Evolutionary conservation across 1,140 invertebrate species (phyloP).

Genomic region (Pogonomyrmex barbatus): DNA sequence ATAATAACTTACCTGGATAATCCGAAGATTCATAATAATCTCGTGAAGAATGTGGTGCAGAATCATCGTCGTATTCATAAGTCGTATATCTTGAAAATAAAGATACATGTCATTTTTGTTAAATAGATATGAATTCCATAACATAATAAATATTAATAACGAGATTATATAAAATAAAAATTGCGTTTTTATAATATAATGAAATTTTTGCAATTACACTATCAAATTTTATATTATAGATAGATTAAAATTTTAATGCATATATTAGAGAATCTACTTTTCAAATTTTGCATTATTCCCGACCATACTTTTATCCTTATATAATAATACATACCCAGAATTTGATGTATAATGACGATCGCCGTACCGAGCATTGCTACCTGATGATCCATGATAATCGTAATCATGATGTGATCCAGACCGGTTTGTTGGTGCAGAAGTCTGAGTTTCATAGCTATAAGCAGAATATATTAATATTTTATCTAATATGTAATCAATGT

Average conservation of each 20-base stretch:
- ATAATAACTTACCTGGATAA: constrained; percentile 82
- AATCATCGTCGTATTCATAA: constrained; percentile 85
- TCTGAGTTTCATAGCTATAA: constrained; percentile 77
- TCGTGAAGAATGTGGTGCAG: constrained; percentile 82
- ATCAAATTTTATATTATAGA: not conserved
- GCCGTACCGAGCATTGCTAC: constrained; percentile 76
- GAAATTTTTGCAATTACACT: not conserved
- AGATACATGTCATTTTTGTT: constrained; percentile 80
- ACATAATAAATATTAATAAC: not conserved
- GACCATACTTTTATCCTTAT: not conserved
- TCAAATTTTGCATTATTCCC: constrained; percentile 10
- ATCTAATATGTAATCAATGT: not conserved
- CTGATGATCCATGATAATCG: constrained; percentile 78
- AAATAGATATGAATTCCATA: constrained; percentile 52
- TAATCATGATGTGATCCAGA: constrained; percentile 80
- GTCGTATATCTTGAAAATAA: constrained; percentile 78
- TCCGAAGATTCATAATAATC: constrained; percentile 84
- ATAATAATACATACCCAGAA: constrained; percentile 74
- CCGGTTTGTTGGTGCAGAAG: constrained; percentile 76
- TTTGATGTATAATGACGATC: constrained; percentile 80
- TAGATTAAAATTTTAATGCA: not conserved
- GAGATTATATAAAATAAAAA: constrained; percentile 44
- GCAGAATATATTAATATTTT: not conserved
- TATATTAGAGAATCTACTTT: not conserved
- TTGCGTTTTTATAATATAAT: constrained; percentile 13